Conservation (phyloP, 2,797 vertebrate species). For the Tiaroga cobitis region DNA sequence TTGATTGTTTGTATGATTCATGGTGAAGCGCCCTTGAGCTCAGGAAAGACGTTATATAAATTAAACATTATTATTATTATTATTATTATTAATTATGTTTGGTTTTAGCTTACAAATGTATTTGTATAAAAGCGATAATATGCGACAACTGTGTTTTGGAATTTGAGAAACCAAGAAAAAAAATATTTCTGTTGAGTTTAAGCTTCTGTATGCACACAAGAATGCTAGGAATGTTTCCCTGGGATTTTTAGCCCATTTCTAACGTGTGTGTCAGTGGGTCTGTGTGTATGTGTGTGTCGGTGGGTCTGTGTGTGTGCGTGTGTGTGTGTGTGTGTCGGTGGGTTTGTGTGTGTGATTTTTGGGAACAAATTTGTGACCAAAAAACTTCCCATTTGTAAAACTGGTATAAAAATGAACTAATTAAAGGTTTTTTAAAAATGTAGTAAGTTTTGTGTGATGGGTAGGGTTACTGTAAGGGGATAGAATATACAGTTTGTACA, state of each 20-base stretch:
- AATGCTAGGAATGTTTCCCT: slow-evolving; percentile 32
- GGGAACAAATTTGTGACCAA: no score
- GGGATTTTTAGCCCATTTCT: neutral
- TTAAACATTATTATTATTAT: neutral
- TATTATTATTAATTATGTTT: neutral
- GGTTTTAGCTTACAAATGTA: neutral
- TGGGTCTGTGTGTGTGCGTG: no score
- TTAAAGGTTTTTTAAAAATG: no score
- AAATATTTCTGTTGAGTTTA: neutral
- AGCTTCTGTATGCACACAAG: neutral
- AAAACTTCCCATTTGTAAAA: no score
- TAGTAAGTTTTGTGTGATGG: no score
- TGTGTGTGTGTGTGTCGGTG: neutral
- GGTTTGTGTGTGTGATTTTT: neutral
- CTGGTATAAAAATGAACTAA: no score
- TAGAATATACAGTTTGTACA: no score
- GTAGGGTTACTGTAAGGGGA: no score
- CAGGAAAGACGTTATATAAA: neutral
- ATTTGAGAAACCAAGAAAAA: slow-evolving; percentile 1
- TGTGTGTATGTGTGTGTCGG: no score
- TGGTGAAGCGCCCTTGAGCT: neutral
- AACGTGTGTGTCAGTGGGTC: neutral
- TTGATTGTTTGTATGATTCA: neutral
- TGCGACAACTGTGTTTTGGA: neutral
- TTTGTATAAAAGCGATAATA: neutral